Conservation (phyloP, 2,888 invertebrate genomes). For the Halocaridina rubra region DNA sequence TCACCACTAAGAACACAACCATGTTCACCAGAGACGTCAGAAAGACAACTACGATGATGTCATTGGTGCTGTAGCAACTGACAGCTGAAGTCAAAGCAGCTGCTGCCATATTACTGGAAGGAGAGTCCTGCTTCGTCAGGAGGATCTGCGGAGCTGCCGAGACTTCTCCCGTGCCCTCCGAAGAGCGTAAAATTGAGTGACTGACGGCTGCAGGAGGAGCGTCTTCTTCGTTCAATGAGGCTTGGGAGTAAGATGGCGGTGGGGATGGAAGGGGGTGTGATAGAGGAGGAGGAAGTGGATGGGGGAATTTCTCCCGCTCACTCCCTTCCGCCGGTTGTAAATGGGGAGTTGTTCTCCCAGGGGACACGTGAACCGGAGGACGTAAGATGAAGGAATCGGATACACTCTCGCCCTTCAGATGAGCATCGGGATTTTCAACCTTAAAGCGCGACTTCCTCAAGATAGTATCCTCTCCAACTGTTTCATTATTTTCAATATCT, state of each 20-base stretch:
- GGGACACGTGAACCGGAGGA: background rate
- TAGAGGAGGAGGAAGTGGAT: background rate
- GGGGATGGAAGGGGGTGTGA: background rate
- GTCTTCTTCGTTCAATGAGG: background rate
- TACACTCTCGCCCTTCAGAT: too few species aligned
- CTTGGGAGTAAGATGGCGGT: background rate
- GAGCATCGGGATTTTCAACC: too few species aligned
- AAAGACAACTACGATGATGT: constrained; percentile 49
- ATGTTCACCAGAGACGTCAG: constrained; percentile 53
- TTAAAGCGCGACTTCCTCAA: too few species aligned
- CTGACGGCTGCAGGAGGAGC: background rate
- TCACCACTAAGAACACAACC: constrained; percentile 45
- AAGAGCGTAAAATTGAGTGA: background rate
- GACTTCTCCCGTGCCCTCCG: background rate
- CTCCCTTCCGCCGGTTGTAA: background rate
- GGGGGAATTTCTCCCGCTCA: background rate
- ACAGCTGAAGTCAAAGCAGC: background rate
- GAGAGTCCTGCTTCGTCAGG: background rate
- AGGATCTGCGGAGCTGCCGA: background rate
- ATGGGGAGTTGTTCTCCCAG: background rate
- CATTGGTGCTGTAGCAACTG: constrained; percentile 46
- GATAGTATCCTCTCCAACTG: too few species aligned
- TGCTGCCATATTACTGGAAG: background rate
- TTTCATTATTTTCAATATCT: too few species aligned
- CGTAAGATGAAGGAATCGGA: background rate